These are phyloP conservation scores for Pasiphila rectangulata DNA, from an alignment of 2,888 invertebrate species.

Conservation along the genomic window DNA sequence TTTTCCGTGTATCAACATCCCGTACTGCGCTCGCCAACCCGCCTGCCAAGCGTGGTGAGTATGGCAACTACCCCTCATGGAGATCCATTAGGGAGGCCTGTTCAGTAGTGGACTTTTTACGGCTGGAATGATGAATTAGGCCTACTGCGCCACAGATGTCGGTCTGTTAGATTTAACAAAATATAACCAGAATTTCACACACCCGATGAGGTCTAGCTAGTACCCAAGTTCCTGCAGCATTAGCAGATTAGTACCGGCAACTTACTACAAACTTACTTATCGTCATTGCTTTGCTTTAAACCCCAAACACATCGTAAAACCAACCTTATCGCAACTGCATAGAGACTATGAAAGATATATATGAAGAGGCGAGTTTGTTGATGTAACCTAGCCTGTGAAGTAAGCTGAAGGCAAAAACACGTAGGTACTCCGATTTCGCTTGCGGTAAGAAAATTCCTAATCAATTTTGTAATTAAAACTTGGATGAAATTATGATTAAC, in stretches of 20 bases:
- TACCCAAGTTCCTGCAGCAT: constrained; percentile 55
- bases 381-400: constrained; percentile 13
- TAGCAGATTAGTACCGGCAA: constrained; percentile 62
- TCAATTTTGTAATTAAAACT: constrained; percentile 19
- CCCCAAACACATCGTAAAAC: constrained; percentile 12
- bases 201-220: constrained; percentile 45
- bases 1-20: too few species aligned
- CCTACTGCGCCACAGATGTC: too few species aligned
- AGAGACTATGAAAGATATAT: constrained; percentile 2
- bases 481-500: not conserved
- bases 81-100: too few species aligned
- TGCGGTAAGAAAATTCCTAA: constrained; percentile 24
- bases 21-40: too few species aligned
- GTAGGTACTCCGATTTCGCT: constrained; percentile 35
- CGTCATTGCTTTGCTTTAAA: constrained; percentile 39
- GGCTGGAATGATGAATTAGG: too few species aligned
- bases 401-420: constrained; percentile 34
- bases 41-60: too few species aligned
- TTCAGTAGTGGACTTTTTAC: too few species aligned
- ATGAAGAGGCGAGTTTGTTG: constrained; percentile 1
- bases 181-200: constrained; percentile 22
- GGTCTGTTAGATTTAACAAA: too few species aligned
- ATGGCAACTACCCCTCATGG: too few species aligned
- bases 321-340: constrained; percentile 21
- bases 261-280: constrained; percentile 50